Evolutionary conservation across 2,113 vertebrate species (phyloP).

Genomic region (Gambusia affinis): DNA sequence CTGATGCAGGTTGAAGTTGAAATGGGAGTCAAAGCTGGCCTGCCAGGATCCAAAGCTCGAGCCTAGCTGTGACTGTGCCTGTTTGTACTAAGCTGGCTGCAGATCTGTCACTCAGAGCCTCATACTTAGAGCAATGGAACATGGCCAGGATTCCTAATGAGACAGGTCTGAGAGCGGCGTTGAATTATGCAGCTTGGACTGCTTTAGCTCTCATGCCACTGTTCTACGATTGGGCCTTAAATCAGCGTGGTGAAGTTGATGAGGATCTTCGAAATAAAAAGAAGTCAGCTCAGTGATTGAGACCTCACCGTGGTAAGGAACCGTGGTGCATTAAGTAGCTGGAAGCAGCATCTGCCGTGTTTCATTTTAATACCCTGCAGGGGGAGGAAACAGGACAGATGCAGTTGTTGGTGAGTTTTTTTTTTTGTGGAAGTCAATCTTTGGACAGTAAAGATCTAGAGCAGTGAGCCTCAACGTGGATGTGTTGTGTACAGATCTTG

Average conservation of each 20-base stretch:
- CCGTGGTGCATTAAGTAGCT: conserved; percentile 52
- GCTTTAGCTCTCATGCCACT: conserved; percentile 46
- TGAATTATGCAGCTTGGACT: conserved; percentile 77
- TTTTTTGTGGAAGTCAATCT: conserved; percentile 9
- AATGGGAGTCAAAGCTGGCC: background rate
- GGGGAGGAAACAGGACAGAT: conserved; percentile 2
- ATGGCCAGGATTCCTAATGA: conserved; percentile 73
- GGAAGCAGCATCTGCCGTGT: conserved; percentile 18
- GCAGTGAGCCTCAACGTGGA: background rate
- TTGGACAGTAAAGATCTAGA: background rate
- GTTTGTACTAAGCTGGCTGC: conserved; percentile 59
- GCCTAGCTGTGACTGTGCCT: conserved; percentile 38
- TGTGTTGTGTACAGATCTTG: conserved; percentile 5
- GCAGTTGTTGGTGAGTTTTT: conserved; percentile 10
- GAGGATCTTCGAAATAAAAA: conserved; percentile 54
- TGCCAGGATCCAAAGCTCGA: conserved; percentile 9
- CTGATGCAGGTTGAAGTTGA: conserved; percentile 10
- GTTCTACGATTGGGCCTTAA: conserved; percentile 53
- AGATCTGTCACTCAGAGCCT: conserved; percentile 65
- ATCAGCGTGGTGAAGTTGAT: conserved; percentile 61
- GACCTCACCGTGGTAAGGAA: conserved; percentile 46
- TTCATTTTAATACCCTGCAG: conserved; percentile 11
- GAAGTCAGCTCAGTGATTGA: conserved; percentile 48
- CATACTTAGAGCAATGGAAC: conserved; percentile 49
- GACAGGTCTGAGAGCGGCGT: conserved; percentile 66